Evolutionary conservation across 2,888 invertebrate genomes (phyloP), one percentile per base, ranked within the genome.

Genomic region (Ichneumoninae sp.): DNA sequence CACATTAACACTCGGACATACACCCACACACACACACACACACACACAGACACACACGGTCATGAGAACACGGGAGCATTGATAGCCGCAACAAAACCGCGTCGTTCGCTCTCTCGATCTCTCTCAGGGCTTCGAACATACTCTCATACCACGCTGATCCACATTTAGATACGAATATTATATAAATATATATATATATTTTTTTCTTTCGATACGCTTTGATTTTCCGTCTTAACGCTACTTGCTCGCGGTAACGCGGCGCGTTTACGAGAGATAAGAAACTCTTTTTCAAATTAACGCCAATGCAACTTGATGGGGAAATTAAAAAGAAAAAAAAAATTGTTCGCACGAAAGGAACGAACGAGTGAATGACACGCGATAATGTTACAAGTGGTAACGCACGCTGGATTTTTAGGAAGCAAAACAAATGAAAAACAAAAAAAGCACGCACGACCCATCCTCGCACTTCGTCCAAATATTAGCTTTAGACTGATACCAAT

Each of bases 391-490:
- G 80, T 52, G 65, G 79, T 52, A 68, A 80, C 47, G 77, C 87
- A 87, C 86, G 85, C 74, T 87, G 83, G 19, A 83, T 80, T 84
- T 69, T 62, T 75, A 75, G 79, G 79, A 87, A 89, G 86, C 86
- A 88, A 87, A 89, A 86, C 60, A 87, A 89, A 86, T 54, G 86
- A 87, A 86, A 86, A 87, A 80, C 86, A 86, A 86, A 86, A 86
- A 89, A 88, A 88, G 89, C 90, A 92, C 90, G 90, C 90, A 91
- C 91, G 90, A 90, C 90, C 91, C 91, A 92, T 93, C 91, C 92
- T 92, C 89, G 92, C 91, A 93, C 91, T 92, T 92, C 91, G 91
- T 92, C 91, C 92, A 91, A 93, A 92, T 91, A 91, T 87, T 93
- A 93, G 92, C 89, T 91, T 90, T 92, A 93, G 91, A 92, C 90